These are phyloP conservation scores for Lottia scabra DNA, from an alignment of 2,888 invertebrate species.

Conservation along the genomic window DNA sequence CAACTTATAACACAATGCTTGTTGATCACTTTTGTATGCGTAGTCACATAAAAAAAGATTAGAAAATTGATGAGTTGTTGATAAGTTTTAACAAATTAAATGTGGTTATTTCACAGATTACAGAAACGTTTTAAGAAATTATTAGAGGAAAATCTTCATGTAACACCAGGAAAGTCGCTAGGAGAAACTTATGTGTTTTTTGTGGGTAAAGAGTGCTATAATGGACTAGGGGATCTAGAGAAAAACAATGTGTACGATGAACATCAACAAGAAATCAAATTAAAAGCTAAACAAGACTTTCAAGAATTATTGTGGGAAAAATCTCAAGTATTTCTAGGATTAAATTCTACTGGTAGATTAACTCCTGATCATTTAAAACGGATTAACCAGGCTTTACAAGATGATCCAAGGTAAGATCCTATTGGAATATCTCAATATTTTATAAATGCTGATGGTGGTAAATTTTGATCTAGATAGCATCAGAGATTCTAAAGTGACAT, in stretches of 20 bases:
- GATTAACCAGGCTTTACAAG: constrained; percentile 90
- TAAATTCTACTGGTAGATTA: constrained; percentile 87
- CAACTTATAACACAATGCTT: too few species aligned
- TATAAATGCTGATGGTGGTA: too few species aligned
- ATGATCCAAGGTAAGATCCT: constrained; percentile 89
- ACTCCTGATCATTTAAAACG: constrained; percentile 92
- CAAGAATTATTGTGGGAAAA: constrained; percentile 93
- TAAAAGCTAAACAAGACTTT: constrained; percentile 90
- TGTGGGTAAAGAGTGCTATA: constrained; percentile 94
- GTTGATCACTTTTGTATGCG: too few species aligned
- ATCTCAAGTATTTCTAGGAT: constrained; percentile 88
- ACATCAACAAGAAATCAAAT: constrained; percentile 80
- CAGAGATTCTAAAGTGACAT: too few species aligned
- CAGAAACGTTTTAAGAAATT: constrained; percentile 94
- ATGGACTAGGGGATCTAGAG: constrained; percentile 89
- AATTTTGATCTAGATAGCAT: too few species aligned
- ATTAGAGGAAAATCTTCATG: constrained; percentile 92
- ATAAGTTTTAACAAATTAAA: too few species aligned
- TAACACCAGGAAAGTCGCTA: constrained; percentile 93
- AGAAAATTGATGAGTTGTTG: too few species aligned
- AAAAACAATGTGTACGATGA: constrained; percentile 93
- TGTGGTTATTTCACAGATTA: constrained; percentile 75
- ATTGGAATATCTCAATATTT: too few species aligned
- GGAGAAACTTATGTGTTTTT: constrained; percentile 87
- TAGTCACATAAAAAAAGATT: too few species aligned